These are phyloP conservation scores for Dufourea novaeangliae DNA, from an alignment of 1,140 invertebrate species.

Conservation along the genomic window DNA sequence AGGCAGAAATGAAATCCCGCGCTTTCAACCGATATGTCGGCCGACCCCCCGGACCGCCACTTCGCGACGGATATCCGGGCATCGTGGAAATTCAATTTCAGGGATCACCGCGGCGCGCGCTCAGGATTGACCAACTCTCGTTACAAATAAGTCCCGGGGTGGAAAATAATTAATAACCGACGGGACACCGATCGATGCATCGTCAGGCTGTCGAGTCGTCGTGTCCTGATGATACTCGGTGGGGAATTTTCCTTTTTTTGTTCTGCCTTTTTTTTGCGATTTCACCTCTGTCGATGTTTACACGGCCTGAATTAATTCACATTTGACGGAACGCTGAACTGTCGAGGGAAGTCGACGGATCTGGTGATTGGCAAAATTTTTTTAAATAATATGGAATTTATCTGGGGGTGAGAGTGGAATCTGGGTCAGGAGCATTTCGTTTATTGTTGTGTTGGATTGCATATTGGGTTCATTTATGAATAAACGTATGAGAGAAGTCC, in stretches of 20 bases:
- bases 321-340: neutral
- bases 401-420: too few relatives aligned
- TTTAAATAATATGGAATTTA: neutral
- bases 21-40: neutral
- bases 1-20: neutral
- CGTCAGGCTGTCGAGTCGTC: neutral
- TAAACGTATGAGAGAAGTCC: too few relatives aligned
- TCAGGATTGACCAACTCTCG: slow-evolving; percentile 43
- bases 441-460: too few relatives aligned
- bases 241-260: neutral
- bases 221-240: neutral
- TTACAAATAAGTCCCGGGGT: slow-evolving; percentile 25
- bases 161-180: slow-evolving; percentile 53
- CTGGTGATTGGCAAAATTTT: neutral
- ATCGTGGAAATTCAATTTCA: slow-evolving; percentile 60
- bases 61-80: slow-evolving; percentile 45
- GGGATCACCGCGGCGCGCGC: slow-evolving; percentile 37
- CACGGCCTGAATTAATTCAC: neutral
- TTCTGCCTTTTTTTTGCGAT: neutral
- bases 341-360: neutral
- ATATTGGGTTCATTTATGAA: too few relatives aligned
- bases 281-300: neutral
- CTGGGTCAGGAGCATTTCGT: too few relatives aligned
- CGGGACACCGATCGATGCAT: slow-evolving; percentile 18
- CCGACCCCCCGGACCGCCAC: neutral